Evolutionary conservation across 2,797 vertebrate genomes (phyloP), one percentile per base, ranked within the genome.

Genomic region (Melanotaenia parkinsoni): DNA sequence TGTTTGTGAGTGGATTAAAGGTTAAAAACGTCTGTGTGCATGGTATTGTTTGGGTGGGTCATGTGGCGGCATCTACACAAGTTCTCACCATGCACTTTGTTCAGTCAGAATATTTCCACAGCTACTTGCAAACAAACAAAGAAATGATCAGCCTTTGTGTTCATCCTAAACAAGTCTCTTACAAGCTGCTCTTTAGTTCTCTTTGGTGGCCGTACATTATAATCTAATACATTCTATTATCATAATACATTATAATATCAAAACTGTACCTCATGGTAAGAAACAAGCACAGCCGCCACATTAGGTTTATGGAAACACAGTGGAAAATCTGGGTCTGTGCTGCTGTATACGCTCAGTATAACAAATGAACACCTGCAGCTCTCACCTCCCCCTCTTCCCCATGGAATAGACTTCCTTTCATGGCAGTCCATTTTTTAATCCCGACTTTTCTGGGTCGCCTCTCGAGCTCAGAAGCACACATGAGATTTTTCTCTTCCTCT

Each of bases 381-480:
- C 62, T 24, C 67, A 22, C 69, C 67, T 73, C 67, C 38, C 66
- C 57, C 59, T 65, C 70, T 76, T 88, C 88, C 86, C 87, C 58
- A 13, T 60, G 77, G 88, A 89, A 61, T 53, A 90, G 89, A 84
- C 88, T 88, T 89, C 76, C 70, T 89, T 91, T 88, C 73, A 69
- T 68, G 59, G 81, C 72, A 71, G 76, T 86, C 82, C 81, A 88
- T 91, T 90, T 87, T 83, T 77, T 80, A 81, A 74, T 82, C 67
- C 81, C 80, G 88, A 92, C 90, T 91, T 89, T 92, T 91, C 87
- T 92, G 86, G 91, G 90, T 88, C 87, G 72, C 83, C 74, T 88
- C 84, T 80, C 54, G 63, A 56, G 82, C 86, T 88, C 80, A 79
- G 79, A 54, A 68, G 64, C 79, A 5, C 86, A 73, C 77, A 40